A percentile compares a stretch with the other conserved stretches of the same genome.
Evolutionary conservation across 2,113 vertebrate species (phyloP).

Genomic region (Tychaedon coryphoeus): DNA sequence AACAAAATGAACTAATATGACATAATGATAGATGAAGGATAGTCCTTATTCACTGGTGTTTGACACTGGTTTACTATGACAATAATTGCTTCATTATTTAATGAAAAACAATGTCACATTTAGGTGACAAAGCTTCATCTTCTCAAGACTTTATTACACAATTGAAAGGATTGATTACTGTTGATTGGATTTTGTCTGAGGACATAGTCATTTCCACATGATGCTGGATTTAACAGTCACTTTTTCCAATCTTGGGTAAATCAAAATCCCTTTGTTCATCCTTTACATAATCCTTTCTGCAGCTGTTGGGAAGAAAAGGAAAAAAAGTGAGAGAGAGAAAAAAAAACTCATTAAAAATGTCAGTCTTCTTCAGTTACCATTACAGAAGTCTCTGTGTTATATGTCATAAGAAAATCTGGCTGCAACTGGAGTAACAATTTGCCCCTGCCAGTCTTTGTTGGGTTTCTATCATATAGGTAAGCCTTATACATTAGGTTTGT

Average conservation of each 20-base stretch:
- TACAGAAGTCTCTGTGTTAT: not conserved
- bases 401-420: not conserved
- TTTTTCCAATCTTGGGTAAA: not conserved
- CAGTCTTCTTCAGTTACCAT: not conserved
- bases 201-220: not conserved
- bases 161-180: slow-evolving; percentile 37
- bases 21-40: not conserved
- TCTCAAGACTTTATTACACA: slow-evolving; percentile 25
- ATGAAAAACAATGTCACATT: slow-evolving; percentile 40
- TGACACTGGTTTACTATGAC: slow-evolving; percentile 17
- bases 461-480: not conserved
- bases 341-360: not conserved
- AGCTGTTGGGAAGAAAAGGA: not conserved
- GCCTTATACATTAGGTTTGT: not conserved
- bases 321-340: not conserved
- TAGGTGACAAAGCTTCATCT: not conserved
- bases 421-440: not conserved
- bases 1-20: not conserved
- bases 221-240: not conserved
- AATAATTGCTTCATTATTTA: slow-evolving; percentile 50
- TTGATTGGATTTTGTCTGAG: slow-evolving; percentile 31
- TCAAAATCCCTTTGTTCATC: not conserved
- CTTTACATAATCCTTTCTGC: not conserved
- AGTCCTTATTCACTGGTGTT: not conserved
- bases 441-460: accelerated